phyloP scores from a whole-genome alignment of 23 tunicate genomes.

The Trididemnum miniatum region DNA sequence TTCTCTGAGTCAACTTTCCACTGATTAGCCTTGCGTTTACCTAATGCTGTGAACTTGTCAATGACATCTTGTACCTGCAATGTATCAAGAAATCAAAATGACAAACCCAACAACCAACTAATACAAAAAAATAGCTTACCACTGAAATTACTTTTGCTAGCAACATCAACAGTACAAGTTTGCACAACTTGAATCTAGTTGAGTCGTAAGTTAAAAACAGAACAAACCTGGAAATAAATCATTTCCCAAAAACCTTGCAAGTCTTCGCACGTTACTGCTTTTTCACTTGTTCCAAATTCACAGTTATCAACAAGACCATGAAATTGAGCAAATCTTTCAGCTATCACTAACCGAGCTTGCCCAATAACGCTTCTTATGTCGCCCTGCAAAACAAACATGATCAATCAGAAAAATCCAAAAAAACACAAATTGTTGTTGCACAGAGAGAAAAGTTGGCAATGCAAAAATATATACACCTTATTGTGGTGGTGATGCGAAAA shows the following conservation, averaged over 20 bases:
- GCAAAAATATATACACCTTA: no score
- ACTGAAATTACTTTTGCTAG: neutral
- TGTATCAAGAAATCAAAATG: neutral
- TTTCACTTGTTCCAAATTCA: conserved; percentile 80
- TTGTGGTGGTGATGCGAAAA: no score
- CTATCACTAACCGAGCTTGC: conserved; percentile 70
- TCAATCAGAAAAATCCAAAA: no score
- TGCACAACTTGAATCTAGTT: neutral
- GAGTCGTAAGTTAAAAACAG: no score
- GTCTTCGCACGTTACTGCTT: conserved; percentile 65
- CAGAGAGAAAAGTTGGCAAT: neutral
- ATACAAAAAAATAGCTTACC: neutral
- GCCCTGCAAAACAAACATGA: conserved; percentile 52
- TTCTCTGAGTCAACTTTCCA: conserved; percentile 31
- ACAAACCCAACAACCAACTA: neutral
- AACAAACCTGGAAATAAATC: conserved; percentile 81
- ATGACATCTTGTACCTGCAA: conserved; percentile 38
- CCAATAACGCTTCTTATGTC: conserved; percentile 76
- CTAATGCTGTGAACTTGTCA: conserved; percentile 52
- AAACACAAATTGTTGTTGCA: neutral
- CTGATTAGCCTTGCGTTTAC: conserved; percentile 28
- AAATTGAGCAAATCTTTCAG: conserved; percentile 76
- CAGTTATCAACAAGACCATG: conserved; percentile 67
- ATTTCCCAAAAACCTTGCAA: conserved; percentile 97
- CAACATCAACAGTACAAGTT: neutral